A percentile compares a stretch with the other conserved stretches of the same genome.
phyloP scores from a whole-genome alignment of 2,113 vertebrate genomes.

The Isurus oxyrinchus region DNA sequence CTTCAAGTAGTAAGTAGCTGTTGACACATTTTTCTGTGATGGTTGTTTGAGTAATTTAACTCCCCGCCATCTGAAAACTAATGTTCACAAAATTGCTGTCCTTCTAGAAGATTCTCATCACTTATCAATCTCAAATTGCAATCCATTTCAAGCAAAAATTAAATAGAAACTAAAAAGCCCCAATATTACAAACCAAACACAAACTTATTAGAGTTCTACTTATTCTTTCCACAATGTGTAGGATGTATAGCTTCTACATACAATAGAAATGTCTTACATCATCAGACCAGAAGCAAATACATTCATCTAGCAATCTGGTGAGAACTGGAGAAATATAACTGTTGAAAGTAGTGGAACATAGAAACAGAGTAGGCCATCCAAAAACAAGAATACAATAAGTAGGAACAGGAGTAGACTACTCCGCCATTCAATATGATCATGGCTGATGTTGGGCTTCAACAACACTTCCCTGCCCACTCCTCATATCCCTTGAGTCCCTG shows the following conservation, averaged over 20 bases:
- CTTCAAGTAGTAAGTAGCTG: not conserved
- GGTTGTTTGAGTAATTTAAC: not conserved
- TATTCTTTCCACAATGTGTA: not conserved
- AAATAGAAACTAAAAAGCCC: not conserved
- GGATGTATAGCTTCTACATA: not conserved
- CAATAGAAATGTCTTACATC: not conserved
- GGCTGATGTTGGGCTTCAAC: too few relatives aligned
- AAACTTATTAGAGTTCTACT: not conserved
- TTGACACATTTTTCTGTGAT: not conserved
- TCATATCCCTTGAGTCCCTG: too few relatives aligned
- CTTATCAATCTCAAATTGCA: not conserved
- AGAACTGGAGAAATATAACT: not conserved
- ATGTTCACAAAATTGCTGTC: not conserved
- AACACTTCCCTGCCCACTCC: too few relatives aligned
- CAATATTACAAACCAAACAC: not conserved
- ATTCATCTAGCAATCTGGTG: not conserved
- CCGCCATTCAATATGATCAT: too few relatives aligned
- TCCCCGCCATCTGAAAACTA: not conserved
- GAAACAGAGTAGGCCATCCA: not conserved
- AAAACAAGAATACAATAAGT: too few relatives aligned
- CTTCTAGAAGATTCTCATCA: not conserved
- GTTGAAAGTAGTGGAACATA: not conserved
- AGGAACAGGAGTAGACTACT: too few relatives aligned
- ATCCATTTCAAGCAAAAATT: not conserved
- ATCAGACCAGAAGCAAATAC: not conserved